Conservation (phyloP, 1,140 invertebrate species). For the Cydia fagiglandana region DNA sequence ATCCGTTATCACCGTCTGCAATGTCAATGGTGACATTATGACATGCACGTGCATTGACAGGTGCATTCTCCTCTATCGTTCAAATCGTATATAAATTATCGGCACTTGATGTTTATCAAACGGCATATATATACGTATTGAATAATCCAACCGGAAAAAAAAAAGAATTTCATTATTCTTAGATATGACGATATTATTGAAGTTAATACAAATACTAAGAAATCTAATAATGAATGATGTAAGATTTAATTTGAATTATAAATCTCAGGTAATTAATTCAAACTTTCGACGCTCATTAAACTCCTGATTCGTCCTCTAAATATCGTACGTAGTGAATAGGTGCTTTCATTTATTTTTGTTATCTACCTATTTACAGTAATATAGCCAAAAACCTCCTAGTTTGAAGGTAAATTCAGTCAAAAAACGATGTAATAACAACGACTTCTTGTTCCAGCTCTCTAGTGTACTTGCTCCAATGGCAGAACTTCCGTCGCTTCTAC, state of each 20-base stretch:
- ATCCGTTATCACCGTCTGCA: slow-evolving; percentile 1
- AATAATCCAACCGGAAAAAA: neutral
- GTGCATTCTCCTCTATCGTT: neutral
- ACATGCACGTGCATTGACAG: slow-evolving; percentile 2
- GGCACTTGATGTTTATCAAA: neutral
- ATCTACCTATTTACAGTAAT: too few relatives aligned
- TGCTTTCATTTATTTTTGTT: too few relatives aligned
- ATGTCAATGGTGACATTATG: neutral
- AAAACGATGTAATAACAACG: neutral
- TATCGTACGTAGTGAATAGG: too few relatives aligned
- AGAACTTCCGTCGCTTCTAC: slow-evolving; percentile 92
- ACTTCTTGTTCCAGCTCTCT: slow-evolving; percentile 82
- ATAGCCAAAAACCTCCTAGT: too few relatives aligned
- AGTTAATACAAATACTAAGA: neutral
- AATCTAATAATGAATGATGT: too few relatives aligned
- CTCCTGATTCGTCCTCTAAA: too few relatives aligned
- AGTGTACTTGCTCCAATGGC: slow-evolving; percentile 90
- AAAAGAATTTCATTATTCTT: neutral
- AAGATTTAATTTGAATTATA: too few relatives aligned
- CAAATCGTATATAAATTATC: neutral
- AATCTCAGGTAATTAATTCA: too few relatives aligned
- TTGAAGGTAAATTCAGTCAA: neutral
- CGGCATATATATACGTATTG: neutral
- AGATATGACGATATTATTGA: neutral
- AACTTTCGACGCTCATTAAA: too few relatives aligned